Conservation (phyloP, 2,888 invertebrate species). For the Drosophila nr. perissopoda region DNA sequence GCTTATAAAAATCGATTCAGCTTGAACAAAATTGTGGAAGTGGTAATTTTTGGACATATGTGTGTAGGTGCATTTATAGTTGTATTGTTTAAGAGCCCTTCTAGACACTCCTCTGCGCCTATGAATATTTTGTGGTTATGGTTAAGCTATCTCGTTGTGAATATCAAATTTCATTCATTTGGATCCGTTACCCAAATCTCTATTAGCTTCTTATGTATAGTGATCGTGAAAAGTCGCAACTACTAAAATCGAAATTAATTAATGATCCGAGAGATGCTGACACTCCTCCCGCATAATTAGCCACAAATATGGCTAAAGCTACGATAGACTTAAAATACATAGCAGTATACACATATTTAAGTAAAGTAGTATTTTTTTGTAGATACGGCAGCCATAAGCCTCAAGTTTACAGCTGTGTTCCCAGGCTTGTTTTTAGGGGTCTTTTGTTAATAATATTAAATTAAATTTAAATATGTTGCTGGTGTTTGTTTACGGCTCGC, state of each 20-base stretch:
- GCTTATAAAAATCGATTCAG: background rate
- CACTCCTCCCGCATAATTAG: conserved; percentile 79
- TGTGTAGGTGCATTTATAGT: conserved; percentile 1
- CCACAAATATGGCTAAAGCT: conserved; percentile 53
- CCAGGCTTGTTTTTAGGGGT: conserved; percentile 63
- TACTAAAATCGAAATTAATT: conserved; percentile 74
- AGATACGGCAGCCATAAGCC: conserved; percentile 57
- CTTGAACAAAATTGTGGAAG: background rate
- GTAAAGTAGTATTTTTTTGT: conserved; percentile 25
- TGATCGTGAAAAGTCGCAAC: conserved; percentile 67
- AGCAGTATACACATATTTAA: conserved; percentile 12
- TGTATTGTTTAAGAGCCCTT: conserved; percentile 7
- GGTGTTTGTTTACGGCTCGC: conserved; percentile 64
- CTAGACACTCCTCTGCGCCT: conserved; percentile 42
- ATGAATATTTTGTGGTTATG: conserved; percentile 54
- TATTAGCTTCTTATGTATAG: conserved; percentile 43
- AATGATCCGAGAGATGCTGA: conserved; percentile 69
- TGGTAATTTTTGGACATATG: background rate
- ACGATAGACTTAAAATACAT: conserved; percentile 40
- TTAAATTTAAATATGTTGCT: conserved; percentile 73
- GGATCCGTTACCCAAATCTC: conserved; percentile 66
- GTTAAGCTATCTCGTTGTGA: conserved; percentile 63
- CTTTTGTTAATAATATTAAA: conserved; percentile 81
- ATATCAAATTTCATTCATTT: conserved; percentile 80
- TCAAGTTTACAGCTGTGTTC: conserved; percentile 67